A percentile compares a stretch with the other conserved stretches of the same genome.
Evolutionary conservation across 2,888 invertebrate species (phyloP).

Genomic region (Phortica okadai): DNA sequence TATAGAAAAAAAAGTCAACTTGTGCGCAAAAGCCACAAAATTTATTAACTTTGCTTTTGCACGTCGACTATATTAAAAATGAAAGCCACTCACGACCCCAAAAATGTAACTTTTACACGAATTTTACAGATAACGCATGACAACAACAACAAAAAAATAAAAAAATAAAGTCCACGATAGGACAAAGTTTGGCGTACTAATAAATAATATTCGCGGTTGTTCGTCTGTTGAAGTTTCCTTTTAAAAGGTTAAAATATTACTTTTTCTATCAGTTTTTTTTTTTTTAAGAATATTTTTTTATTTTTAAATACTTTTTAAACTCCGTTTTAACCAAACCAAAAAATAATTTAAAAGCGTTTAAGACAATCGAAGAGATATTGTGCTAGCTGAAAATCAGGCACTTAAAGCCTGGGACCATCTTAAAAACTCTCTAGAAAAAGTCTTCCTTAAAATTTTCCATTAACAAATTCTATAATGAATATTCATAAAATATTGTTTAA

Average conservation of each 20-base stretch:
- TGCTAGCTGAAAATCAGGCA: too few relatives aligned
- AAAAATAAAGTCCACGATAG: neutral
- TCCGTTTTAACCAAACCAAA: too few relatives aligned
- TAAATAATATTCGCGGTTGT: conserved; percentile 47
- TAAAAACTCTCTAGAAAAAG: neutral
- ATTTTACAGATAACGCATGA: conserved; percentile 34
- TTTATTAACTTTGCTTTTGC: conserved; percentile 10
- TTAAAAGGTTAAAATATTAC: neutral
- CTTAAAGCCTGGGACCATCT: too few relatives aligned
- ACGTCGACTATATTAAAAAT: conserved; percentile 8
- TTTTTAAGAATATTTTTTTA: too few relatives aligned
- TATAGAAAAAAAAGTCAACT: neutral
- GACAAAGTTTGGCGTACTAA: conserved; percentile 35
- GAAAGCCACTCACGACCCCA: neutral
- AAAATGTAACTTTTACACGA: neutral
- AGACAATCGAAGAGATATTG: too few relatives aligned
- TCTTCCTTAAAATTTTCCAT: neutral
- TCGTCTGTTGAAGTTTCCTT: conserved; percentile 27
- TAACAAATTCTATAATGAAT: neutral
- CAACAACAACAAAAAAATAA: neutral
- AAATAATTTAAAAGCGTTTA: too few relatives aligned
- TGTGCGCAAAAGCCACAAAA: neutral
- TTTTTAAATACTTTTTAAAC: too few relatives aligned
- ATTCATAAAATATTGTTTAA: neutral
- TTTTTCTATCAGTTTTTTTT: too few relatives aligned